These are phyloP conservation scores for Listronotus bonariensis DNA, from an alignment of 1,140 invertebrate genomes.

Conservation along the genomic window DNA sequence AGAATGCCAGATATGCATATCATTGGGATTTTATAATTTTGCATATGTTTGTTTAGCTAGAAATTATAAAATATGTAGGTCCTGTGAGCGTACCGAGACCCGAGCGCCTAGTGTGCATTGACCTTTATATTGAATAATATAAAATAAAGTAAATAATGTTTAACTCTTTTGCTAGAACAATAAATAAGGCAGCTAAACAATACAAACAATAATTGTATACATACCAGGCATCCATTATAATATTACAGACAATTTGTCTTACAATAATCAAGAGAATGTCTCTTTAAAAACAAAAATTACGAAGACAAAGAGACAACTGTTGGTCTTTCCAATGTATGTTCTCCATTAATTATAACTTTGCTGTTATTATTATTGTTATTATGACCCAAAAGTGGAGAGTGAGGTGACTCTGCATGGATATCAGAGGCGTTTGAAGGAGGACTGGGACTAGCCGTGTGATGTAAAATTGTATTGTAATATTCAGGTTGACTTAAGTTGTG, in stretches of 20 bases:
- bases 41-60: too few species aligned
- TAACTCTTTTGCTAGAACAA: too few species aligned
- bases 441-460: slow-evolving; percentile 45
- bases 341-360: slow-evolving; percentile 50
- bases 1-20: too few species aligned
- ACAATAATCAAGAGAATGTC: too few species aligned
- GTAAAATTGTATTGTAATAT: slow-evolving; percentile 38
- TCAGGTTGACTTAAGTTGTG: slow-evolving; percentile 43
- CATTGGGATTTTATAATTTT: too few species aligned
- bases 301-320: slow-evolving; percentile 55
- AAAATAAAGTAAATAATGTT: too few species aligned
- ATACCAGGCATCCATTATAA: not conserved
- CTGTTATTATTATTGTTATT: slow-evolving; percentile 51
- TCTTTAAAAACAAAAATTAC: not conserved
- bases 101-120: too few species aligned
- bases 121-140: too few species aligned
- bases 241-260: not conserved
- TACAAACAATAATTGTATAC: too few species aligned
- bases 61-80: too few species aligned
- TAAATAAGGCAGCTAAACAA: too few species aligned
- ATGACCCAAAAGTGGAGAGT: slow-evolving; percentile 44
- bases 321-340: slow-evolving; percentile 51
- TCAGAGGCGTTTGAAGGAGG: slow-evolving; percentile 48
- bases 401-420: slow-evolving; percentile 37
- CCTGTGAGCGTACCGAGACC: too few species aligned